Conservation (phyloP, 2,888 invertebrate species). For the Boloria selene region DNA sequence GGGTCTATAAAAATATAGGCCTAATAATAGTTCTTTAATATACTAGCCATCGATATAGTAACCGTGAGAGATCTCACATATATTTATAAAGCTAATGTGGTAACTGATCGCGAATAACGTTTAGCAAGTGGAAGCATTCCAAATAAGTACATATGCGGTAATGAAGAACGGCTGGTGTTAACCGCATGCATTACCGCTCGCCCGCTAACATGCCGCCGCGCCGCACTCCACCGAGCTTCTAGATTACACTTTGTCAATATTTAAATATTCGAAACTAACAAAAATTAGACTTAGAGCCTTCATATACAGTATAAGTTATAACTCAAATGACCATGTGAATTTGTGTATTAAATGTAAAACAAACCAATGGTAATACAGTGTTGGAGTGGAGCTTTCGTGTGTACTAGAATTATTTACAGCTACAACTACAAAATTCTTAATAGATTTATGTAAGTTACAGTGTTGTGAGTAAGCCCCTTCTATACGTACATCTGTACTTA, state of each 20-base stretch:
- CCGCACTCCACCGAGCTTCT: constrained; percentile 46
- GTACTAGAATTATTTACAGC: no score
- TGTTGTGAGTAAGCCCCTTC: no score
- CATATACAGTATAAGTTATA: constrained; percentile 34
- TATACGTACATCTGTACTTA: no score
- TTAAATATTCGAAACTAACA: constrained; percentile 51
- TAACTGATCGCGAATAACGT: constrained; percentile 67
- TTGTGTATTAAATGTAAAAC: constrained; percentile 36
- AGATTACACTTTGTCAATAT: constrained; percentile 80
- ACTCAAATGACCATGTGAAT: constrained; percentile 41
- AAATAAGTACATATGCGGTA: constrained; percentile 65
- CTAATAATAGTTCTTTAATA: neutral
- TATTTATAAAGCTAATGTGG: constrained; percentile 42
- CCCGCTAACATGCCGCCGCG: constrained; percentile 64
- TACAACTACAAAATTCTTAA: no score
- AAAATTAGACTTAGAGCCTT: constrained; percentile 33
- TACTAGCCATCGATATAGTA: constrained; percentile 22
- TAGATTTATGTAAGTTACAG: no score
- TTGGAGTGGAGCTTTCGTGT: neutral
- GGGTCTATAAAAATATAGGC: neutral
- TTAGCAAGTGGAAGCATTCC: constrained; percentile 58
- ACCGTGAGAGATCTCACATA: constrained; percentile 42
- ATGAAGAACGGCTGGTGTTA: constrained; percentile 71
- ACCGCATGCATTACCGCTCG: constrained; percentile 68
- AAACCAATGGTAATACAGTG: constrained; percentile 15